Percentiles rank a stretch among this genome's conserved stretches.
Conservation (phyloP, 2,797 vertebrate species). For the Anas georgica region DNA sequence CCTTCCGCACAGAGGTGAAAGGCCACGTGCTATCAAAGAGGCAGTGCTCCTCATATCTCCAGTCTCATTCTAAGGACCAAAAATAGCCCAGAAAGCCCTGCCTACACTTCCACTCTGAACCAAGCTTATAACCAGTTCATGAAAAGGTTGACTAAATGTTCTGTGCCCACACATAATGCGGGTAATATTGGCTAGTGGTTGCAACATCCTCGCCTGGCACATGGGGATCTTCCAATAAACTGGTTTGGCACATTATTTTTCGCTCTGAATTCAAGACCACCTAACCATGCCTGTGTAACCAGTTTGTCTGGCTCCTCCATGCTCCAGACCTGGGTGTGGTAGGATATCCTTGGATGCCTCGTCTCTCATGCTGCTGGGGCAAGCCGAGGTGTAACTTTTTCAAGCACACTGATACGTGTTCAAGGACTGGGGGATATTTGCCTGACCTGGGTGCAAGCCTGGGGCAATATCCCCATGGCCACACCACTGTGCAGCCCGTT, state of each 20-base stretch:
- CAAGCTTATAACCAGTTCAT: slow-evolving; percentile 37
- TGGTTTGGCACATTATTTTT: slow-evolving; percentile 38
- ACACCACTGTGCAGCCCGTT: not conserved
- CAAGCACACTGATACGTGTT: not conserved
- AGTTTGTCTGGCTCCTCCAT: slow-evolving; percentile 8
- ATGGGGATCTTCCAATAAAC: slow-evolving; percentile 15
- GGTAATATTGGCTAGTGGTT: not conserved
- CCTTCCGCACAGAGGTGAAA: not conserved
- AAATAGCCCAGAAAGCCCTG: slow-evolving; percentile 50
- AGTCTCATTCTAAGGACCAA: not conserved
- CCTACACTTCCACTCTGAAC: slow-evolving; percentile 32
- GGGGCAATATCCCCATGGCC: not conserved
- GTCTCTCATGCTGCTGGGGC: not conserved
- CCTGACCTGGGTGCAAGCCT: not conserved
- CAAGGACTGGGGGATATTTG: not conserved
- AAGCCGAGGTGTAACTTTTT: slow-evolving; percentile 11
- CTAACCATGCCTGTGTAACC: slow-evolving; percentile 41
- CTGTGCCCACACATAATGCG: slow-evolving; percentile 52
- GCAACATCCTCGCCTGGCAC: slow-evolving; percentile 39
- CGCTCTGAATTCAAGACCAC: slow-evolving; percentile 10
- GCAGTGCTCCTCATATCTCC: not conserved
- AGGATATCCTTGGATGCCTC: slow-evolving; percentile 28
- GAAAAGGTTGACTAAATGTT: slow-evolving; percentile 53
- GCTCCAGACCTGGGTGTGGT: slow-evolving; percentile 35
- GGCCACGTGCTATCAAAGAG: not conserved